Base-by-base conservation (phyloP, 2,797 vertebrate species). In the Antennarius maculatus region DNA sequence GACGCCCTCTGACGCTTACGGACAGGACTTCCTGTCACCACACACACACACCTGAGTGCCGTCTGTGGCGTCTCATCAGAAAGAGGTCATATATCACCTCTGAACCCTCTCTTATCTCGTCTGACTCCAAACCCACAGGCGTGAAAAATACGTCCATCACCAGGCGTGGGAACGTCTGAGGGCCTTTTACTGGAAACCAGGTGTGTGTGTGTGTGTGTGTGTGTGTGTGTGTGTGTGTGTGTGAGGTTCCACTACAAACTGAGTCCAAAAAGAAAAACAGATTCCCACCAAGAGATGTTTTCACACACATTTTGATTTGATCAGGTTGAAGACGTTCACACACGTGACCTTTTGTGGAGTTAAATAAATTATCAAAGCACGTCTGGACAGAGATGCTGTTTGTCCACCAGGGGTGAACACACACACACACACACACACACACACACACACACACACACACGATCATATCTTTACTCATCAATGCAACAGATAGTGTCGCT, bases 81-180 rank as follows among this genome's bases (percentile, higher is more conserved):
- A 61, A 17, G 18, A 46, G 13, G 10, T 12, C 28, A 71, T 78
- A 56, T 75, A 77, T 54, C 71, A 75, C 61, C 41, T 54, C 16
- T 34, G 47, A 31, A 14, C 6, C 42, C 48, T 43, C 29, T 70
- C 76, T 82, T 81, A 89, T 86, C 81, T 72, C 54, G 60, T 66
- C 46, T 27, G 46, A 67, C 69, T 75, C 66, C 85, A 82, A 83
- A 76, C 80, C n/a, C 66, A 66, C 7, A 34, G 37, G 65, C 73
- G 70, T 76, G 70, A 71, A 62, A 76, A 75, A 74, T 13, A 61
- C 54, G 55, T 71, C 31, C 54, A 50, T 34, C 42, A 13, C 39
- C 16, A 69, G 37, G 50, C 46, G 13, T 86, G 79, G 85, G 79
- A 85, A 82, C 72, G 76, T 31, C 39, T 31, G 10, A 5, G 39